Evolutionary conservation across 2,797 vertebrate species (phyloP).

Genomic region (Ibycter americanus): DNA sequence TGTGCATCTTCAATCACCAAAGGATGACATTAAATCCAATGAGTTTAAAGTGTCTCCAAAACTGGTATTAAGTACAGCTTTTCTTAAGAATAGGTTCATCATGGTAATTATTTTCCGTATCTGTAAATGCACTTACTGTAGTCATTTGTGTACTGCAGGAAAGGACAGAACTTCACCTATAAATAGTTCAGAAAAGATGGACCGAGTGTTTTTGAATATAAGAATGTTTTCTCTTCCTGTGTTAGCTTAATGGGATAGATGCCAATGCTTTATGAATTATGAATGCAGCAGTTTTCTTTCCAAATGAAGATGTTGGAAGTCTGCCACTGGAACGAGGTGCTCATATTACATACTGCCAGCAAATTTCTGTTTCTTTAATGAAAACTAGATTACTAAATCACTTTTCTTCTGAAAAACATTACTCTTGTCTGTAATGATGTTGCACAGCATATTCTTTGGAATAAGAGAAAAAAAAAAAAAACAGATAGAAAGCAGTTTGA

Average conservation of each 20-base stretch:
- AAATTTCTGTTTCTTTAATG: conserved; percentile 65
- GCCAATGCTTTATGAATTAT: conserved; percentile 75
- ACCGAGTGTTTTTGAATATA: conserved; percentile 22
- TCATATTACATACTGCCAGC: conserved; percentile 66
- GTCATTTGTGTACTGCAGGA: not conserved
- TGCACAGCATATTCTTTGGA: conserved; percentile 18
- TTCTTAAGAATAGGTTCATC: not conserved
- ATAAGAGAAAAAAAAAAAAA: not conserved
- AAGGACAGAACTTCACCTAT: not conserved
- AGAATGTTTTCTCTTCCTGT: conserved; percentile 62
- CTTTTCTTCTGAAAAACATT: conserved; percentile 53
- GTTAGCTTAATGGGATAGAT: conserved; percentile 59
- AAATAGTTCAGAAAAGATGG: conserved; percentile 38
- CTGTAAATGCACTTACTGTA: not conserved
- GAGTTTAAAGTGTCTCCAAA: not conserved
- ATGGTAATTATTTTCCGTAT: not conserved
- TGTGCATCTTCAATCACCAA: not conserved
- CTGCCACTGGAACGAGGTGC: conserved; percentile 64
- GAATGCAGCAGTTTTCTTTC: conserved; percentile 69
- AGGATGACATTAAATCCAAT: not conserved
- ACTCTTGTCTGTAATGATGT: conserved; percentile 1
- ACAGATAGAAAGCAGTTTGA: not conserved
- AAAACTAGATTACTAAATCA: conserved; percentile 66
- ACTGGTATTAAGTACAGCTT: not conserved
- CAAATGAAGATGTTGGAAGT: conserved; percentile 72